Percentiles rank a stretch among this genome's conserved stretches.
These are phyloP conservation scores for Apamea epomidion DNA, from an alignment of 2,888 invertebrate species.

Conservation along the genomic window DNA sequence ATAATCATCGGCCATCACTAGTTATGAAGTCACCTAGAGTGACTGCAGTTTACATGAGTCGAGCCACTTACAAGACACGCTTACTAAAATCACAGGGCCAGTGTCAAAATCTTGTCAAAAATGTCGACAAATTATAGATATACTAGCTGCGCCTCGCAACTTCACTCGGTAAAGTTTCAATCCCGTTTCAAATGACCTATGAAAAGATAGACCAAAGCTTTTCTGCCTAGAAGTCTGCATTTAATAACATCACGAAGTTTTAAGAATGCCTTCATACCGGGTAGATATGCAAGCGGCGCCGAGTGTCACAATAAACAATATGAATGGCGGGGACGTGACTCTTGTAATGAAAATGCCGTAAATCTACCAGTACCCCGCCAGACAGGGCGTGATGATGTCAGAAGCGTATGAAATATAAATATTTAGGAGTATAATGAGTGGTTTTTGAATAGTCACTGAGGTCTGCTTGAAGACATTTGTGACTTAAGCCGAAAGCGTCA, in stretches of 20 bases:
- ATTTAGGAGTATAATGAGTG: constrained; percentile 26
- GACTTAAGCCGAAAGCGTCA: no score
- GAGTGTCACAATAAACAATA: constrained; percentile 63
- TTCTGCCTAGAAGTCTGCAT: constrained; percentile 3
- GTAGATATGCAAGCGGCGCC: constrained; percentile 59
- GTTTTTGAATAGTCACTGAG: constrained; percentile 1
- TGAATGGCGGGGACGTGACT: constrained; percentile 61
- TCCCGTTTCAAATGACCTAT: neutral
- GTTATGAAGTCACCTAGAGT: neutral
- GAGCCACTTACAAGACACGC: neutral
- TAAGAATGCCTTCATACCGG: constrained; percentile 36
- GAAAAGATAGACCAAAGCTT: neutral
- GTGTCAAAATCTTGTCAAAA: neutral
- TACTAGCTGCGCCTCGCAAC: no score
- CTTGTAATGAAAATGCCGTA: constrained; percentile 60
- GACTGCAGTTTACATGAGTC: neutral
- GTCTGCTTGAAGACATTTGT: no score
- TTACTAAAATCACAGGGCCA: neutral
- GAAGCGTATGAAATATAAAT: constrained; percentile 27
- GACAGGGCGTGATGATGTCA: constrained; percentile 49
- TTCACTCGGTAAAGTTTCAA: no score
- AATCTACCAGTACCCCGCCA: constrained; percentile 50
- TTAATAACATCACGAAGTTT: constrained; percentile 53
- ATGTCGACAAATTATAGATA: neutral
- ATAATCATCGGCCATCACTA: neutral